Base-by-base conservation (phyloP, 1,140 invertebrate genomes). In the Rhopalosiphum padi region DNA sequence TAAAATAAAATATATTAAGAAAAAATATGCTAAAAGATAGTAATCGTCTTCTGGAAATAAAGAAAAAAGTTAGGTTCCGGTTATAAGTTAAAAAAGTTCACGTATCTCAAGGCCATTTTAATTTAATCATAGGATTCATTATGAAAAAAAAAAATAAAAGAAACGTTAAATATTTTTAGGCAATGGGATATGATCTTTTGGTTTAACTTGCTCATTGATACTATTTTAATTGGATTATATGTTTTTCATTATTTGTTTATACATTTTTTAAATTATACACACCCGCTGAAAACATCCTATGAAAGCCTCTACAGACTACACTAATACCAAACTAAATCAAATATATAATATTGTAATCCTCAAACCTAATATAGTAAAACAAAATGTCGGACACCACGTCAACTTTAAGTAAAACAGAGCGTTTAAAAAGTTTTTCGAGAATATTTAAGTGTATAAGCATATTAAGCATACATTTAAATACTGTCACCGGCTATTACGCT, bases 351-450 rank as follows among this genome's bases (percentile, higher is more conserved):
- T 43, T 85, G 25, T 41, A 85, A 85, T 85, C 83, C 37, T 85
- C 41, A 25, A 85, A 43, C 23, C 23, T 43, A 23, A 43, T 85
- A 85, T 11, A 23, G 41, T 43, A 85, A 85, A 43, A 85, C 37
- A 41, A 18, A 77, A 77, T 41, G 37, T 85, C 85, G 43, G 30
- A 87, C 18, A 48, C 15, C 85, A 48, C 11, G 30, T 48, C 25
- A 46, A 48, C 83, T 46, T 87, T 87, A 87, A 87, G 85, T 87
- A 48, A 46, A 87, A 87, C 15, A 87, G 30, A 46, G 85, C 30
- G 30, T 87, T 86, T n/a, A 46, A 87, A 87, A 87, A 46, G 85
- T 30, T 87, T 87, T 87, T 46, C 22, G 25, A 48, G 11, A 43
- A 30, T 46, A 87, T 87, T 46, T 46, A 46, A 46, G 30, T 43